phyloP scores from a whole-genome alignment of 23 tunicate species.

The Oikopleura vanhoeffeni region DNA sequence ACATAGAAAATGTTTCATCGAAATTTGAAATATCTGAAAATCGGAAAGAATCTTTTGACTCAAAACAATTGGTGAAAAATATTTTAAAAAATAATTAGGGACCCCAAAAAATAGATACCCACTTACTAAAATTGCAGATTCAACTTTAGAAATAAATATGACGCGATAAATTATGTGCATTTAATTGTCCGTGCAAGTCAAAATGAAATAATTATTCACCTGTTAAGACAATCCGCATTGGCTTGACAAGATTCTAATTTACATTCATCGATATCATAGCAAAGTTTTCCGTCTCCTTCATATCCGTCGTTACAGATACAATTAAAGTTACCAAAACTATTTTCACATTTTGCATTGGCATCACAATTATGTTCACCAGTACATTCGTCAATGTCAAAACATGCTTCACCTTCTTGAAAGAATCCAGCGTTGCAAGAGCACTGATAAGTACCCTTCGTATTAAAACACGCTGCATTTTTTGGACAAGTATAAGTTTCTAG shows the following conservation, averaged over 20 bases:
- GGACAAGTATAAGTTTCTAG: not conserved
- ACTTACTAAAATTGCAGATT: too few relatives aligned
- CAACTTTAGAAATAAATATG: too few relatives aligned
- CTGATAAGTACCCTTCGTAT: constrained; percentile 19
- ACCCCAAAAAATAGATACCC: too few relatives aligned
- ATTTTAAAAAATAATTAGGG: too few relatives aligned
- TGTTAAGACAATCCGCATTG: not conserved
- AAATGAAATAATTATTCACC: too few relatives aligned
- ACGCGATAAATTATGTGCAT: too few relatives aligned
- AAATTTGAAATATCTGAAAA: too few relatives aligned
- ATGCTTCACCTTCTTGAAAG: constrained; percentile 5
- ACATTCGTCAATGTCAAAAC: constrained; percentile 32
- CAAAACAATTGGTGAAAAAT: too few relatives aligned
- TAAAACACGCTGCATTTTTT: not conserved
- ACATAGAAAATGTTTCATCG: too few relatives aligned
- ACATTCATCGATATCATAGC: constrained; percentile 36
- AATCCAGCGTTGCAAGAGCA: constrained; percentile 9
- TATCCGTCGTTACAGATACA: constrained; percentile 24
- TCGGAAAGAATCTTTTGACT: too few relatives aligned
- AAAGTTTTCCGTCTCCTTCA: constrained; percentile 22
- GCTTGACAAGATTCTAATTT: constrained; percentile 17
- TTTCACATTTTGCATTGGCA: constrained; percentile 21
- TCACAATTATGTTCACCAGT: constrained; percentile 18
- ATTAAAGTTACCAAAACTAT: constrained; percentile 18
- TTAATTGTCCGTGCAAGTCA: too few relatives aligned